These are phyloP conservation scores for Cinara cedri DNA, from an alignment of 2,888 invertebrate species.

Conservation along the genomic window DNA sequence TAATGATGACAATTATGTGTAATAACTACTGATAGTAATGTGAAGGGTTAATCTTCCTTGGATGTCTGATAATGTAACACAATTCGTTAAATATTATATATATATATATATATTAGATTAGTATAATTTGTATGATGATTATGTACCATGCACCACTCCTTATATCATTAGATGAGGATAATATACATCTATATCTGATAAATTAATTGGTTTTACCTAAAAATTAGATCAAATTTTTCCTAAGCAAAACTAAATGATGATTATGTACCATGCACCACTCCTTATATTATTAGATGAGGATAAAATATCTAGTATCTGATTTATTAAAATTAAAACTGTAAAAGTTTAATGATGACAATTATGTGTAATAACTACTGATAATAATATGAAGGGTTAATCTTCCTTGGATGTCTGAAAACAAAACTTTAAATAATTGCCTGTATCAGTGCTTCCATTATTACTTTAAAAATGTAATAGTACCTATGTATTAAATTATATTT, in stretches of 20 bases:
- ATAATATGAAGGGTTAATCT: constrained; percentile 60
- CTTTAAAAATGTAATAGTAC: no score
- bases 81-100: neutral
- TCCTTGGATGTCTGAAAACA: constrained; percentile 63
- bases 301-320: constrained; percentile 1
- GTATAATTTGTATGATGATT: no score
- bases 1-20: constrained; percentile 47
- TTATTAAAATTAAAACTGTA: neutral
- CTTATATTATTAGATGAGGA: constrained; percentile 50
- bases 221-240: neutral
- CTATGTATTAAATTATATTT: no score
- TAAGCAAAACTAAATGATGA: constrained; percentile 39
- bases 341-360: constrained; percentile 34
- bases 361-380: constrained; percentile 47
- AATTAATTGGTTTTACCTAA: no score
- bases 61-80: constrained; percentile 62
- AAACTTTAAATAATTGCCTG: neutral
- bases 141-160: constrained; percentile 33
- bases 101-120: no score
- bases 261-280: constrained; percentile 42
- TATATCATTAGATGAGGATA: constrained; percentile 24
- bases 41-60: constrained; percentile 62
- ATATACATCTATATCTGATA: no score
- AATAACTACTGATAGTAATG: constrained; percentile 28
- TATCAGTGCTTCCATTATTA: no score